Conservation (phyloP, 2,888 invertebrate genomes). For the Meandrusa payeni region DNA sequence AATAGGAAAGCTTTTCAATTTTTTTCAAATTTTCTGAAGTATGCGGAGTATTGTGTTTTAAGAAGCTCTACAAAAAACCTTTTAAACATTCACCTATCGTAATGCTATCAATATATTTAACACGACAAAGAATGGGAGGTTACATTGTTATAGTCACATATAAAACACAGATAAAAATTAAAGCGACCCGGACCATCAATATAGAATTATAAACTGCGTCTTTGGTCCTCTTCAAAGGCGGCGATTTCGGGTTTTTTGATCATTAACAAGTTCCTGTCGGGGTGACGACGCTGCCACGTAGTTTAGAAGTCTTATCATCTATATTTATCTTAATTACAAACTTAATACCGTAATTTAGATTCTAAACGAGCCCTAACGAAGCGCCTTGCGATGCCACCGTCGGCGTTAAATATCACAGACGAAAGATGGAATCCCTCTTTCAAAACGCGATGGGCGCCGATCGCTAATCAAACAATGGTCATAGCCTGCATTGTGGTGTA, state of each 20-base stretch:
- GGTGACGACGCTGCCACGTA: conserved; percentile 58
- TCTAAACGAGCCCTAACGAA: conserved; percentile 58
- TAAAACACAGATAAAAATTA: conserved; percentile 17
- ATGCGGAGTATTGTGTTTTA: too few relatives aligned
- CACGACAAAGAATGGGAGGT: background rate
- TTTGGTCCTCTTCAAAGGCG: conserved; percentile 30
- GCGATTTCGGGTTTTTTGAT: conserved; percentile 37
- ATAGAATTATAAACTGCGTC: conserved; percentile 31
- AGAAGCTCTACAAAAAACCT: too few relatives aligned
- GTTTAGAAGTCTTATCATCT: conserved; percentile 58
- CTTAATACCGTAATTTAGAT: conserved; percentile 69
- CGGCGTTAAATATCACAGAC: conserved; percentile 69
- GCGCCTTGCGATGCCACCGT: conserved; percentile 69
- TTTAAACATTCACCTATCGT: too few relatives aligned
- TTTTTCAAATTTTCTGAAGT: too few relatives aligned
- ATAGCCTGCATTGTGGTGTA: conserved; percentile 47
- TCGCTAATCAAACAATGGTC: conserved; percentile 70
- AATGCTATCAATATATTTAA: conserved; percentile 3
- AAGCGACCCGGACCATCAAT: conserved; percentile 18
- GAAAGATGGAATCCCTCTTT: conserved; percentile 56
- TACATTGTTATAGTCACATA: background rate
- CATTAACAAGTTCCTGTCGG: conserved; percentile 44
- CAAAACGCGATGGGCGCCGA: conserved; percentile 53
- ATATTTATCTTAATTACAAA: conserved; percentile 76
- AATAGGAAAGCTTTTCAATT: too few relatives aligned